These are phyloP conservation scores for Menidia menidia DNA, from an alignment of 2,797 vertebrate genomes.

Conservation along the genomic window DNA sequence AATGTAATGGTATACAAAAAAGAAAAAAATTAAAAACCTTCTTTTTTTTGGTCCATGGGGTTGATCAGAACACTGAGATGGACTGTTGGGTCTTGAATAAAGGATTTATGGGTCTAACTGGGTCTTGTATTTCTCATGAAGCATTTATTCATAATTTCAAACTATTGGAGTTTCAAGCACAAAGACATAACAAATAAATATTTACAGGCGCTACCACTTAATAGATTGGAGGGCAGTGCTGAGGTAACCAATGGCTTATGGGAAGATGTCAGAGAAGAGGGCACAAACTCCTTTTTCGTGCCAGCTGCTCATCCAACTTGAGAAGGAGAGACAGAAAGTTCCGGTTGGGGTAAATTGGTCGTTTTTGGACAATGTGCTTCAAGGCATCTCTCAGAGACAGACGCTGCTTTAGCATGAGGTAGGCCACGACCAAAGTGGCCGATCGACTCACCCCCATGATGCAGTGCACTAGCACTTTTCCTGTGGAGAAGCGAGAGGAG, in stretches of 20 bases:
- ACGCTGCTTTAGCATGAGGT: slow-evolving; percentile 90
- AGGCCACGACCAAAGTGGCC: slow-evolving; percentile 90
- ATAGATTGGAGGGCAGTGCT: not conserved
- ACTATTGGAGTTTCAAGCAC: not conserved
- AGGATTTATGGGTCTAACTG: not conserved
- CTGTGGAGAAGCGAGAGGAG: slow-evolving; percentile 70
- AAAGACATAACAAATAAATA: not conserved
- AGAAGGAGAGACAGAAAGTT: slow-evolving; percentile 85
- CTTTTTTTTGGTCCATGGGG: slow-evolving; percentile 3
- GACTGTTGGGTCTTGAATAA: not conserved
- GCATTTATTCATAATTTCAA: not conserved
- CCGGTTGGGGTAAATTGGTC: slow-evolving; percentile 86
- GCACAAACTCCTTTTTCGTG: slow-evolving; percentile 78
- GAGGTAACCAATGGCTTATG: not conserved
- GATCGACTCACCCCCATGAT: slow-evolving; percentile 97
- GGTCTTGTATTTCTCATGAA: not conserved
- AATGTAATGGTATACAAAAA: no score
- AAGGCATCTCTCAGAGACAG: slow-evolving; percentile 86
- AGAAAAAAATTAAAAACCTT: not conserved
- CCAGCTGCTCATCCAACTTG: slow-evolving; percentile 79
- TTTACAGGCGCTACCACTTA: slow-evolving; percentile 8
- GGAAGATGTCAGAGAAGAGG: slow-evolving; percentile 77
- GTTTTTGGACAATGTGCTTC: slow-evolving; percentile 80
- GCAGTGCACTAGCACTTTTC: slow-evolving; percentile 95
- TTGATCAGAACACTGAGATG: not conserved